Conservation (phyloP, 2,113 vertebrate species). For the Gasterosteus nipponicus region DNA sequence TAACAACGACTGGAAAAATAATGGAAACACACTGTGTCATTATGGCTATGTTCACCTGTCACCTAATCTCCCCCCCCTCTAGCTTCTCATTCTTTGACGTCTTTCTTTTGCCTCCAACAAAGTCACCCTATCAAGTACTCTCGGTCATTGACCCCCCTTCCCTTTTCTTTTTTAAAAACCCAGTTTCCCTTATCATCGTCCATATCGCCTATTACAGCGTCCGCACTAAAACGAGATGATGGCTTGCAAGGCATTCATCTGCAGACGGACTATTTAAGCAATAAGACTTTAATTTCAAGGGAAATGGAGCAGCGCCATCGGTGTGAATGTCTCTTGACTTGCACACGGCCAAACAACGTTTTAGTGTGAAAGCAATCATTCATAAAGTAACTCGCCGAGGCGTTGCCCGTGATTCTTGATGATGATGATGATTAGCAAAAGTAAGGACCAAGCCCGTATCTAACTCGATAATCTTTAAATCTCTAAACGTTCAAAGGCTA, state of each 20-base stretch:
- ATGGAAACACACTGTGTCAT: constrained; percentile 6
- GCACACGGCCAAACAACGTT: constrained; percentile 19
- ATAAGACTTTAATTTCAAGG: constrained; percentile 15
- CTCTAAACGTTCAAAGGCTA: neutral
- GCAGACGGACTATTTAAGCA: constrained; percentile 11
- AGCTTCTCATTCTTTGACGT: constrained; percentile 25
- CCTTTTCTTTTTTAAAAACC: constrained; percentile 18
- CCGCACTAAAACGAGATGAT: constrained; percentile 9
- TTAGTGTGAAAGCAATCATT: constrained; percentile 38
- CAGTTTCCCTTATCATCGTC: constrained; percentile 56
- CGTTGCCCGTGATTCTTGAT: too few relatives aligned
- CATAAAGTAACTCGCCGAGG: constrained; percentile 44
- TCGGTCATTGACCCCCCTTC: constrained; percentile 48
- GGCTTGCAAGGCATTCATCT: constrained; percentile 35
- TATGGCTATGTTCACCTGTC: constrained; percentile 28
- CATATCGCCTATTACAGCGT: constrained; percentile 26
- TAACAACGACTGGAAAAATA: neutral
- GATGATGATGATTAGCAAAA: too few relatives aligned
- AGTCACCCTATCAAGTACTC: constrained; percentile 55
- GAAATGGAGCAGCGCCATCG: neutral
- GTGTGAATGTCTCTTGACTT: neutral
- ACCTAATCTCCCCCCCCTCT: constrained; percentile 33
- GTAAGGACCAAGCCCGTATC: neutral
- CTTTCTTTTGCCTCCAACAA: constrained; percentile 45
- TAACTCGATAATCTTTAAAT: neutral